Conservation (phyloP, 1,140 invertebrate species). For the Drosophila guanche region DNA sequence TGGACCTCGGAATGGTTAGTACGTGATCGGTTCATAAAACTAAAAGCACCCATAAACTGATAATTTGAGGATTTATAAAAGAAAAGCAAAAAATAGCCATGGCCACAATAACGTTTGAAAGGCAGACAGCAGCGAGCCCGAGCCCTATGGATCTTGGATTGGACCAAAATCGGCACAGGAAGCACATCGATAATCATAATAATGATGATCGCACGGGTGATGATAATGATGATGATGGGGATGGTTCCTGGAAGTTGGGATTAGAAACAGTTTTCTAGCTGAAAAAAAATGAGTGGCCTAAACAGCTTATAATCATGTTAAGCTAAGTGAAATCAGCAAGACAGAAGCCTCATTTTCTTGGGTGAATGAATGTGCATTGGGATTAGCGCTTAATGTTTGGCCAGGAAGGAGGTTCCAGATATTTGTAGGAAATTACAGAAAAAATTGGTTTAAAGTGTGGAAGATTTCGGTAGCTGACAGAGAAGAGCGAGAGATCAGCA, state of each 20-base stretch:
- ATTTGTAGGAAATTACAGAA: no score
- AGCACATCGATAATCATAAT: constrained; percentile 27
- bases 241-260: constrained; percentile 27
- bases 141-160: constrained; percentile 26
- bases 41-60: constrained; percentile 79
- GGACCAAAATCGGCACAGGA: constrained; percentile 9
- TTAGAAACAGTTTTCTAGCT: background rate
- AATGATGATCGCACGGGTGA: constrained; percentile 7
- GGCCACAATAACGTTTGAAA: constrained; percentile 44
- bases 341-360: no score
- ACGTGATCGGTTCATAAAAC: constrained; percentile 81
- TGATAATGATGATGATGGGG: constrained; percentile 14
- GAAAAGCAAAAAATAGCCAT: constrained; percentile 34
- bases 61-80: constrained; percentile 81
- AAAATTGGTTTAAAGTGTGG: no score
- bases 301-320: background rate
- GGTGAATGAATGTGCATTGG: no score
- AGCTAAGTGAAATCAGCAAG: no score
- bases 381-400: no score
- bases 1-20: constrained; percentile 53
- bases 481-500: no score
- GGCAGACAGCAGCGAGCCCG: constrained; percentile 11
- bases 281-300: background rate
- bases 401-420: no score
- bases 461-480: no score